A percentile compares a stretch with the other conserved stretches of the same genome.
Evolutionary conservation across 2,113 vertebrate species (phyloP).

Genomic region (Actinemys pallida): DNA sequence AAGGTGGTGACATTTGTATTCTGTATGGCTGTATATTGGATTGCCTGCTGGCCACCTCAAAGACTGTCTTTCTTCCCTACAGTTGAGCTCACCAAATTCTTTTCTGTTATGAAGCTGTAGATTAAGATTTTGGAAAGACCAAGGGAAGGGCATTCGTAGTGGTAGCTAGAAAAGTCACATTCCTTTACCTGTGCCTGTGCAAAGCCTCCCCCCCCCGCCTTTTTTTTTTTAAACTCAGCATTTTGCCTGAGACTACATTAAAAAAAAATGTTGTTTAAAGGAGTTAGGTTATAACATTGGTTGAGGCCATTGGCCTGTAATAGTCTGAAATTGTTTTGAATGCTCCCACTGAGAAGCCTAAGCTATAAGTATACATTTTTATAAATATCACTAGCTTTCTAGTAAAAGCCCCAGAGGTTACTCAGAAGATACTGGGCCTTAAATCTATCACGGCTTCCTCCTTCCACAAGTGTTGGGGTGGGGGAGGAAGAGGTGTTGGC

Average conservation of each 20-base stretch:
- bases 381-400: not conserved
- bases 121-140: not conserved
- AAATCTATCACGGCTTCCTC: not conserved
- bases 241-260: not conserved
- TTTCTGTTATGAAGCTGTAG: not conserved
- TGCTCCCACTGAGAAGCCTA: not conserved
- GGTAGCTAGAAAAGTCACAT: not conserved
- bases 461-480: not conserved
- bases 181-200: not conserved
- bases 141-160: not conserved
- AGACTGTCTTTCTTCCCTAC: too few species aligned
- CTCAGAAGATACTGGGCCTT: not conserved
- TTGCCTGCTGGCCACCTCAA: too few species aligned
- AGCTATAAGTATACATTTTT: not conserved
- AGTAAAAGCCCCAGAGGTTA: not conserved
- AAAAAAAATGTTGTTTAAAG: not conserved
- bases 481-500: not conserved
- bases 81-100: not conserved
- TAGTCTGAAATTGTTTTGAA: not conserved
- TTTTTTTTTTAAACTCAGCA: too few species aligned
- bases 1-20: too few species aligned
- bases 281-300: not conserved
- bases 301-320: not conserved
- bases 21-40: too few species aligned
- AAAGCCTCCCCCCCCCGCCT: too few species aligned